Base-by-base conservation (phyloP, 1,140 invertebrate species). In the Eriosoma lanigerum region DNA sequence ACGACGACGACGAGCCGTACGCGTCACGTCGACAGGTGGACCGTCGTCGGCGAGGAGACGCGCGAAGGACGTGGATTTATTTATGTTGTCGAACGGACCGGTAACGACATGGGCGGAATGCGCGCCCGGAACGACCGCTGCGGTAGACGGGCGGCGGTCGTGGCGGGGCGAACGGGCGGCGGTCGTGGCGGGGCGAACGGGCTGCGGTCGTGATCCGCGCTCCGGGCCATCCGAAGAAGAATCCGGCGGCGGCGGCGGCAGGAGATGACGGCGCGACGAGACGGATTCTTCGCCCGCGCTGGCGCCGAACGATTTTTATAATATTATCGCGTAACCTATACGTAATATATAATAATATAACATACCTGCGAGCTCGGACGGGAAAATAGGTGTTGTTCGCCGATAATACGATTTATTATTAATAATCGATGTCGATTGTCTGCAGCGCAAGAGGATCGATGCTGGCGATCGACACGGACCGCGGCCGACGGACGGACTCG, bases 261-360 rank as follows among this genome's bases (percentile, higher is more conserved):
- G 8, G 5, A 3, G 54, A 46, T 56, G 44, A n/a, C 5, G 32
- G 8, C 32, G 32, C 13, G 75, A 48, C 75, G 72, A 75, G 75
- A 62, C 75, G 75, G 75, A 62, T 78, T 78, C 75, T 78, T 78
- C 75, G 54, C 75, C 75, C 56, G 75, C 56, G 32, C 56, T 78
- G 75, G 75, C 75, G 75, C 75, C 75, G 56, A 78, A 78, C 75
- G 75, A 78, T 78, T 78, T 78, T 26, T 60, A 46, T 46, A 66
- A n/a, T n/a, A 54, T n/a, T 48, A 48, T 15, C n/a, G n/a, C n/a
- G n/a, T n/a, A n/a, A n/a, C n/a, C n/a, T n/a, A n/a, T n/a, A n/a
- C n/a, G n/a, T n/a, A n/a, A n/a, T n/a, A n/a, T n/a, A n/a, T n/a
- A n/a, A n/a, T n/a, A n/a, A n/a, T n/a, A n/a, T n/a, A n/a, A n/a